Evolutionary conservation across 2,888 invertebrate species (phyloP).

Genomic region (Drosophila formosana): DNA sequence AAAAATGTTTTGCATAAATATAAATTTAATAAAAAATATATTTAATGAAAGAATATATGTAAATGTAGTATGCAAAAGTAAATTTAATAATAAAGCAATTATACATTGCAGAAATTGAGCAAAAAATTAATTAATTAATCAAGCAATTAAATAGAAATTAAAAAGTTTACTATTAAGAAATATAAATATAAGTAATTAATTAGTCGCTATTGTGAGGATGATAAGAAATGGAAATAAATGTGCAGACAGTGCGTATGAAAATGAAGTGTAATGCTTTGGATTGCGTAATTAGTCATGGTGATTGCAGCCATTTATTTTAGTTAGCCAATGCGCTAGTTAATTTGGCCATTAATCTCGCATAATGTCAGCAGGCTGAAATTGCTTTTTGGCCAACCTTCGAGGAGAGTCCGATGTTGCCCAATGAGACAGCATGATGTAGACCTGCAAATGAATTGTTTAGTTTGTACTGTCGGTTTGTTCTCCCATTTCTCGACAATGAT

Average conservation of each 20-base stretch:
- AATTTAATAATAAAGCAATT: too few species aligned
- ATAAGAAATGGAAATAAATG: not conserved
- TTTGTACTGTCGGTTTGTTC: constrained; percentile 35
- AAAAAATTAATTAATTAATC: too few species aligned
- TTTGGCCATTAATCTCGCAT: constrained; percentile 21
- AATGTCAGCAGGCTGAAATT: constrained; percentile 10
- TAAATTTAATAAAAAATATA: too few species aligned
- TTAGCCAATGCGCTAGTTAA: constrained; percentile 5
- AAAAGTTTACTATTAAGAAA: too few species aligned
- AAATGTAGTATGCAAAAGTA: too few species aligned
- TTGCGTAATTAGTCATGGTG: constrained; percentile 18
- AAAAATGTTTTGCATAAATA: too few species aligned
- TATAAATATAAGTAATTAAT: not conserved
- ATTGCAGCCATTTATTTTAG: constrained; percentile 8
- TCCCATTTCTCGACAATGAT: constrained; percentile 47
- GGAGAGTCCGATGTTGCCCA: constrained; percentile 85
- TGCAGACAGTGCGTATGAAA: not conserved
- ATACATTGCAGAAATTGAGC: too few species aligned
- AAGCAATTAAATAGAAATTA: too few species aligned
- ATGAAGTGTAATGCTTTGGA: constrained; percentile 1
- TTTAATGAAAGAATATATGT: too few species aligned
- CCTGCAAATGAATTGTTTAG: constrained; percentile 75
- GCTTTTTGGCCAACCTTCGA: constrained; percentile 78
- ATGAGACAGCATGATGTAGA: constrained; percentile 85
- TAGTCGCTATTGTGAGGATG: not conserved